Evolutionary conservation across 1,140 invertebrate species (phyloP), one percentile per base, ranked within the genome.

Genomic region (Phymorhynchus buccinoides): DNA sequence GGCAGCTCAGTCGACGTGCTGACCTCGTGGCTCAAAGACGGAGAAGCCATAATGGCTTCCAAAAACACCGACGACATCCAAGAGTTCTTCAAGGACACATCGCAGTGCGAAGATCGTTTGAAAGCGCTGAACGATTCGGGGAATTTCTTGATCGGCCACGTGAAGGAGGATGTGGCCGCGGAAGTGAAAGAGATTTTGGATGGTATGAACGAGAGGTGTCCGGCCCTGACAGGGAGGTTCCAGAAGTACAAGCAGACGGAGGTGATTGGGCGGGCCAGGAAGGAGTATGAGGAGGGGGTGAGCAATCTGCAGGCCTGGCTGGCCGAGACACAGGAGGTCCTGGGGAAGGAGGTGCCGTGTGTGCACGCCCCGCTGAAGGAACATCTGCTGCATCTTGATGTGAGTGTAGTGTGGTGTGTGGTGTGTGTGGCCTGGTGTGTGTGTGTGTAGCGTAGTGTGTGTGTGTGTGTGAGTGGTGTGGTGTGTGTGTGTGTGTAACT

Each of bases 71-170:
- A 75, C 14, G 37, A 75, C 37, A 89, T 90, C 30, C 83, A 93
- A 90, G 90, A 93, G 80, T 93, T 92, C 87, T 97, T 97, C 94
- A 95, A 97, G 93, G 97, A 98, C 89, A 95, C 99, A 35, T 96
- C 95, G 68, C 94, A 97, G 2, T 98, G 97, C 96, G 96, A 97
- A 91, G 97, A 98, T 89, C 97, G 96, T 91, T 96, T 97, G 88
- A 95, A 97, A 90, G 93, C 96, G 0, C 89, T 99, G 3, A 96
- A 96, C 14, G 97, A 98, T 85, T 96, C 96, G 0, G 97, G 96
- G 7, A 97, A 96, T 84, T 99, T 98, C 92, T 92, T 99, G 37
- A 96, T 97, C 42, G 97, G 97, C 4, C 97, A 97, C 0, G 97
- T 96, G 86, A 96, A 96, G 82, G 96, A 97, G 81, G 95, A 95